A percentile compares a stretch with the other conserved stretches of the same genome.
These are phyloP conservation scores for Drosophila kikkawai DNA, from an alignment of 1,140 invertebrate species.

Conservation along the genomic window DNA sequence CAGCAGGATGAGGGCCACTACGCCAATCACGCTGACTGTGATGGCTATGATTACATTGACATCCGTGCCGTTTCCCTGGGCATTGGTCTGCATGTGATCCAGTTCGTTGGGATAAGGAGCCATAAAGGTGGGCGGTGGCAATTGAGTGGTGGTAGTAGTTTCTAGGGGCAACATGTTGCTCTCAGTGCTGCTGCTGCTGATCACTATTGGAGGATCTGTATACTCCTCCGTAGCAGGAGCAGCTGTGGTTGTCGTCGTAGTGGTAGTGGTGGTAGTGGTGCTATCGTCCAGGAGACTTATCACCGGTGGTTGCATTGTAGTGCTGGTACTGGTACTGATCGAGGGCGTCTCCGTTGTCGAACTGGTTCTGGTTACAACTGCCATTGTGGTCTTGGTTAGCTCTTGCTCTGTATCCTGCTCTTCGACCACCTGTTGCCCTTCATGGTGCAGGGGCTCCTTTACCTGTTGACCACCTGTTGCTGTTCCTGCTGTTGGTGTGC, in stretches of 20 bases:
- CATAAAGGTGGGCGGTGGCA: constrained; percentile 27
- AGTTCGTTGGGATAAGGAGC: constrained; percentile 48
- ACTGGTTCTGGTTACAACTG: constrained; percentile 29
- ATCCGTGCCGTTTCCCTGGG: constrained; percentile 66
- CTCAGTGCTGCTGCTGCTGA: constrained; percentile 20
- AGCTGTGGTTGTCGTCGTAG: constrained; percentile 18
- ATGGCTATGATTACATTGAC: constrained; percentile 86
- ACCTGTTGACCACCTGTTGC: constrained; percentile 41
- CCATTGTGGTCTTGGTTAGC: constrained; percentile 56
- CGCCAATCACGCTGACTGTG: constrained; percentile 86
- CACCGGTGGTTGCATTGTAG: constrained; percentile 53
- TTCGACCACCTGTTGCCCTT: constrained; percentile 45
- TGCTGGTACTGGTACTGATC: constrained; percentile 8
- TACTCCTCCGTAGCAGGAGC: constrained; percentile 25
- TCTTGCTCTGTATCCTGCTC: constrained; percentile 34
- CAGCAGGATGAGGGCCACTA: constrained; percentile 87
- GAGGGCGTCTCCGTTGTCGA: constrained; percentile 18
- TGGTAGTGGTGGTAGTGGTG: constrained; percentile 47
- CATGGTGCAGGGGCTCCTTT: constrained; percentile 17
- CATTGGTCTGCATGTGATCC: constrained; percentile 59
- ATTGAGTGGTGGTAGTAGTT: constrained; percentile 7
- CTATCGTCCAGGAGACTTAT: constrained; percentile 70
- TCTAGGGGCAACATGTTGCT: constrained; percentile 28
- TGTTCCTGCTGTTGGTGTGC: constrained; percentile 16
- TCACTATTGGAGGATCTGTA: neutral